Base-by-base conservation (phyloP, 2,113 vertebrate species). In the Felis chaus region DNA sequence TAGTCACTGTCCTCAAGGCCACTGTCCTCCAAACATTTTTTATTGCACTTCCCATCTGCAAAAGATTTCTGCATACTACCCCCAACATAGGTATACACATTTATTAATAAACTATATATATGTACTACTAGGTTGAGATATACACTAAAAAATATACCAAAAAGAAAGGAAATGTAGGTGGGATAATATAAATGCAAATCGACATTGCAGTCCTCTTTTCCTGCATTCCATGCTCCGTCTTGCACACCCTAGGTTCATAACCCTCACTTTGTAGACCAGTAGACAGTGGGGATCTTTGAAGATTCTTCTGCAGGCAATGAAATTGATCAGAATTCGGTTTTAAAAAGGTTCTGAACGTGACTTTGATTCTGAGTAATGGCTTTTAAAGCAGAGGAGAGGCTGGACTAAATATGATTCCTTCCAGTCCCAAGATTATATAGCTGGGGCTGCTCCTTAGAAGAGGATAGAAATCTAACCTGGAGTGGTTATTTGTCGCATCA, bases 351-450 rank as follows among this genome's bases (percentile, higher is more conserved):
- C 23, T 36, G 33, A 87, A 83, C 5, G 45, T 85, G 33, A 90
- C 41, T 86, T 97, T 95, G 89, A 94, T 78, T 86, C 71, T 73
- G 39, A 91, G 74, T 80, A 91, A 68, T 23, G 31, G 36, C 69
- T 93, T 91, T 91, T 48, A 53, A 95, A 82, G 33, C 66, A 95
- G 61, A 89, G 41, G n/a, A 81, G 21, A 78, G 81, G 71, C 33
- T 87, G 21, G 53, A 39, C 53, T n/a, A 86, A 86, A 68, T 27
- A 61, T 19, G n/a, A 61, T 48, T 88, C 25, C 69, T 57, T 95
- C 61, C 36, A 71, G 29, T 53, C 39, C 53, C 87, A 73, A 55
- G 27, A 71, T 76, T 89, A 81, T 45, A 10, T 78, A 91, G 18
- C 27, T 91, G 33, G 23, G 55, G 11, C 45, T 82, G 25, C 53